A percentile compares a stretch with the other conserved stretches of the same genome.
Conservation (phyloP, 2,797 vertebrate genomes). For the Microctenopoma lineatum region DNA sequence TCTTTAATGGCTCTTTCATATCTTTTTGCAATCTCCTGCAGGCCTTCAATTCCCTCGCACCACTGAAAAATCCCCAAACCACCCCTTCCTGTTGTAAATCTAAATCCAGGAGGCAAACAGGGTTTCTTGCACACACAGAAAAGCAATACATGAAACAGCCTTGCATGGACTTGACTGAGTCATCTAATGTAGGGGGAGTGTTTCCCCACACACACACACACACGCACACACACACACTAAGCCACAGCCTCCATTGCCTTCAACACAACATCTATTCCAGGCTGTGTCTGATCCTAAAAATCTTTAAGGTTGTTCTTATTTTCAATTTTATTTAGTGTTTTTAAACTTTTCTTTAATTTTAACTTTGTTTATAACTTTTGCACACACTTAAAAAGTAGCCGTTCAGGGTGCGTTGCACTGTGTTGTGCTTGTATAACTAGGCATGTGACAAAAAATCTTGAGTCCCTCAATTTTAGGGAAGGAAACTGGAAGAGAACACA, state of each 20-base stretch:
- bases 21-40: slow-evolving; percentile 38
- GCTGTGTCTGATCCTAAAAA: slow-evolving; percentile 27
- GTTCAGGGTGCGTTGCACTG: too few species aligned
- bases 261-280: slow-evolving; percentile 74
- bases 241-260: slow-evolving; percentile 59
- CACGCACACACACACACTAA: slow-evolving; percentile 39
- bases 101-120: slow-evolving; percentile 63
- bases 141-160: slow-evolving; percentile 62
- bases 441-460: too few species aligned
- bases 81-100: slow-evolving; percentile 78
- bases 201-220: slow-evolving; percentile 13
- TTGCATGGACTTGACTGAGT: slow-evolving; percentile 73
- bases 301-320: too few species aligned
- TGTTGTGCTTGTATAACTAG: too few species aligned
- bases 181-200: slow-evolving; percentile 68
- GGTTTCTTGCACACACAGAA: slow-evolving; percentile 33
- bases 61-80: slow-evolving; percentile 59
- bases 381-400: too few species aligned
- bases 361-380: too few species aligned
- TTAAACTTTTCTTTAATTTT: too few species aligned
- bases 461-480: slow-evolving; percentile 54
- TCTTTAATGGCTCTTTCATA: slow-evolving; percentile 35
- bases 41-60: slow-evolving; percentile 41
- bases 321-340: too few species aligned
- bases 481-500: slow-evolving; percentile 41